Evolutionary conservation across 2,888 invertebrate species (phyloP), one percentile per base, ranked within the genome.

Genomic region (Philereme vetulata): DNA sequence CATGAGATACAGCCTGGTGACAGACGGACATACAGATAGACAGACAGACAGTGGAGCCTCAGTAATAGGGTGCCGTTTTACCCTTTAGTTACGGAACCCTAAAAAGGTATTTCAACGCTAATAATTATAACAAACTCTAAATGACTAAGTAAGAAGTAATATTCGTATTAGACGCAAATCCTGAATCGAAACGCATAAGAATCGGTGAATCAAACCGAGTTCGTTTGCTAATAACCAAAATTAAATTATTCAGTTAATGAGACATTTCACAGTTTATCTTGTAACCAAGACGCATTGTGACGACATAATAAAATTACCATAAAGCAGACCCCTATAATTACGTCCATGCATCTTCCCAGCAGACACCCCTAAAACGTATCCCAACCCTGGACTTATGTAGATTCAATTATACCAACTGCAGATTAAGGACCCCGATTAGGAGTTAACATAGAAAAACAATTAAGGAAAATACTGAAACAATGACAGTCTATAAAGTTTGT

Each of bases 381-480:
- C 47, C 36, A 62, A 54, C 64, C 57, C 59, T 64, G 53, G 77
- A 79, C 81, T 82, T 85, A 84, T 84, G 80, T 84, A 87, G 82
- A 90, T 90, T 90, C 84, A 88, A 90, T 90, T 89, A 87, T 45
- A 84, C 75, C 72, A 72, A 74, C 72, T 73, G 70, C 78, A 85
- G 88, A 87, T 89, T 85, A 87, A 72, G 74, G 67, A 79, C 82
- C 84, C 86, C 74, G 85, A 84, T 87, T 81, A 85, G 77, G 80
- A 80, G 72, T 77, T 79, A 83, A 90, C 90, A 90, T 81, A 88
- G 90, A 90, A 90, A 90, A 90, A 90, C 90, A 90, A 90, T 90
- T 90, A 90, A 82, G 81, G 84, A 82, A 85, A 84, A 85, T 84
- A 81, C 82, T 84, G 77, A 82, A 85, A 88, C 89, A 88, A 90